Percentiles rank a stretch among this genome's conserved stretches.
Evolutionary conservation across 2,797 vertebrate species (phyloP).

Genomic region (Danio jaintianensis): DNA sequence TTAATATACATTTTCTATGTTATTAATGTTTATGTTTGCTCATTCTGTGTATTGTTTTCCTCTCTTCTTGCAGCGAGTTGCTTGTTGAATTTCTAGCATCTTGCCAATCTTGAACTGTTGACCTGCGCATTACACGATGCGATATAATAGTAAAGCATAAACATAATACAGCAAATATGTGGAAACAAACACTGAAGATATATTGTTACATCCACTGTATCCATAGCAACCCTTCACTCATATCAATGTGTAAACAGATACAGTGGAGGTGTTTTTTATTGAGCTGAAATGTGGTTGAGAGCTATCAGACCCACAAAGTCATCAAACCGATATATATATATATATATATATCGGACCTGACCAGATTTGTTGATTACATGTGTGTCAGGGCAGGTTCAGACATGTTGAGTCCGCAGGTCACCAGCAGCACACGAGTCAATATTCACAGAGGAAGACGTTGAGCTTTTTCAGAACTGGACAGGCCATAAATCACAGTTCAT

Average conservation of each 20-base stretch:
- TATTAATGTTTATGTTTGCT: background rate
- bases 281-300: conserved; percentile 20
- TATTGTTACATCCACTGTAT: conserved; percentile 53
- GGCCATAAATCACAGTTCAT: conserved; percentile 46
- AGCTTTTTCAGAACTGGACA: conserved; percentile 10
- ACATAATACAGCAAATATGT: conserved; percentile 43
- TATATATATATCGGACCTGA: conserved; percentile 10
- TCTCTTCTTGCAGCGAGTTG: background rate
- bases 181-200: conserved; percentile 41
- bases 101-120: background rate
- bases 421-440: conserved; percentile 7
- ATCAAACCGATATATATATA: conserved; percentile 36
- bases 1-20: too few species aligned
- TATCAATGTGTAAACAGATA: conserved; percentile 49
- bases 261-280: conserved; percentile 41
- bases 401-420: conserved; percentile 41
- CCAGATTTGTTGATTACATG: conserved; percentile 50
- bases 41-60: background rate
- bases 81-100: background rate
- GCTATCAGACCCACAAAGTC: conserved; percentile 17
- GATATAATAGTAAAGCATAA: conserved; percentile 40
- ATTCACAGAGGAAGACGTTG: conserved; percentile 45
- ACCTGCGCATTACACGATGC: background rate
- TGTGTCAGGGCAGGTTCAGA: conserved; percentile 42
- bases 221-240: conserved; percentile 58